A percentile compares a stretch with the other conserved stretches of the same genome.
Evolutionary conservation across 2,797 vertebrate species (phyloP).

Genomic region (Muscicapa comitata): DNA sequence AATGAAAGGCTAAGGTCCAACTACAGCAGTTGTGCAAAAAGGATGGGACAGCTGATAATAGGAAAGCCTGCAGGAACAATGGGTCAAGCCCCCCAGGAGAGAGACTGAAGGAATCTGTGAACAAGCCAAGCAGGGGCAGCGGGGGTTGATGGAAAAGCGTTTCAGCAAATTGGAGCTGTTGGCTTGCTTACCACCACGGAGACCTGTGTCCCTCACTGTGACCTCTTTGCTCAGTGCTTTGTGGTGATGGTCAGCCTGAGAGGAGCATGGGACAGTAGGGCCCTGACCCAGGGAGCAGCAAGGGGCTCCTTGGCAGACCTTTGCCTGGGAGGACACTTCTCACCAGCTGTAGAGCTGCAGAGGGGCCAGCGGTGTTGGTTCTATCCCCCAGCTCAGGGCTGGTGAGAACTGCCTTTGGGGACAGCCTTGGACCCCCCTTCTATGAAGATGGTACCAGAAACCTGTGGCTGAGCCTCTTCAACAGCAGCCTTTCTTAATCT

Average conservation of each 20-base stretch:
- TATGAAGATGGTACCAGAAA: not conserved
- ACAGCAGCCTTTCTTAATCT: not conserved
- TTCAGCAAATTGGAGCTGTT: constrained; percentile 12
- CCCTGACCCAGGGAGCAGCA: not conserved
- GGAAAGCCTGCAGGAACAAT: constrained; percentile 20
- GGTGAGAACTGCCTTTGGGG: not conserved
- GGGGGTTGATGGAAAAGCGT: not conserved
- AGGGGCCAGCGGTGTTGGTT: rapidly evolving
- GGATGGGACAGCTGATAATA: not conserved
- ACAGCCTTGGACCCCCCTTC: not conserved
- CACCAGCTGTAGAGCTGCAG: not conserved
- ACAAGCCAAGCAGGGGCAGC: not conserved
- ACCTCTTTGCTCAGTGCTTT: not conserved
- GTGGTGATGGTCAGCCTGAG: not conserved
- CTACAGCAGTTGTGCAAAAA: not conserved
- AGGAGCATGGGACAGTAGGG: not conserved
- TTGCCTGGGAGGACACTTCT: not conserved
- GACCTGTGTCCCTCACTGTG: not conserved
- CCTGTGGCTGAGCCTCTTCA: not conserved
- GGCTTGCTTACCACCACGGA: not conserved
- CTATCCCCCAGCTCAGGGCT: not conserved
- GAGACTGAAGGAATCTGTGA: not conserved
- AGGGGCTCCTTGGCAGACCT: not conserved
- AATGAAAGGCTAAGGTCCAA: constrained; percentile 60
- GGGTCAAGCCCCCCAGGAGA: not conserved